Evolutionary conservation across 1,140 invertebrate species (phyloP).

Genomic region (Rhagoletis zephyria): DNA sequence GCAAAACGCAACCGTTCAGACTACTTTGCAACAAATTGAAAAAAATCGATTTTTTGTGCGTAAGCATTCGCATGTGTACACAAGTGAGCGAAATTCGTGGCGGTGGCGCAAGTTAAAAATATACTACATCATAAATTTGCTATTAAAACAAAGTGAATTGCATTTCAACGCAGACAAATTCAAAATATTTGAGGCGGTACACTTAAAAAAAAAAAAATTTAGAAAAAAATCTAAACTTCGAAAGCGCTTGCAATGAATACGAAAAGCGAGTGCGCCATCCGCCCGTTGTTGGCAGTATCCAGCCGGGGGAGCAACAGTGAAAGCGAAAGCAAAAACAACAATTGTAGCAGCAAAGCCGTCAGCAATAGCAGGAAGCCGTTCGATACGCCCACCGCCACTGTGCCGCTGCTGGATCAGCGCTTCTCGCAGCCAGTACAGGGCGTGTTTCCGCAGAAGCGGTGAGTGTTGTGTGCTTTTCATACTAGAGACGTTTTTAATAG

Average conservation of each 20-base stretch:
- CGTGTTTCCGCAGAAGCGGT: slow-evolving; percentile 69
- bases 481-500: neutral
- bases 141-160: slow-evolving; percentile 3
- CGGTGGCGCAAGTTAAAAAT: neutral
- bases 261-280: neutral
- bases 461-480: slow-evolving; percentile 19
- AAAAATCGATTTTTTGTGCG: slow-evolving; percentile 42
- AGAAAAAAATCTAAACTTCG: neutral
- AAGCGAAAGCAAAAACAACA: slow-evolving; percentile 8
- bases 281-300: neutral
- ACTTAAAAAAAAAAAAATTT: neutral
- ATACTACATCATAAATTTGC: neutral
- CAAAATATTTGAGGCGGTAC: neutral
- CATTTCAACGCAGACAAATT: neutral
- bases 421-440: slow-evolving; percentile 65
- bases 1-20: neutral
- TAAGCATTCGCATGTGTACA: neutral
- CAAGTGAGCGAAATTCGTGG: neutral
- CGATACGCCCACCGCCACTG: slow-evolving; percentile 8
- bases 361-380: slow-evolving; percentile 15
- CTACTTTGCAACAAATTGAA: neutral
- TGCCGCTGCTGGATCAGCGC: slow-evolving; percentile 64
- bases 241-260: neutral
- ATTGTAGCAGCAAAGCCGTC: neutral
- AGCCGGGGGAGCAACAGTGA: neutral